Conservation (phyloP, 2,888 invertebrate genomes). For the Coleophora flavipennella region DNA sequence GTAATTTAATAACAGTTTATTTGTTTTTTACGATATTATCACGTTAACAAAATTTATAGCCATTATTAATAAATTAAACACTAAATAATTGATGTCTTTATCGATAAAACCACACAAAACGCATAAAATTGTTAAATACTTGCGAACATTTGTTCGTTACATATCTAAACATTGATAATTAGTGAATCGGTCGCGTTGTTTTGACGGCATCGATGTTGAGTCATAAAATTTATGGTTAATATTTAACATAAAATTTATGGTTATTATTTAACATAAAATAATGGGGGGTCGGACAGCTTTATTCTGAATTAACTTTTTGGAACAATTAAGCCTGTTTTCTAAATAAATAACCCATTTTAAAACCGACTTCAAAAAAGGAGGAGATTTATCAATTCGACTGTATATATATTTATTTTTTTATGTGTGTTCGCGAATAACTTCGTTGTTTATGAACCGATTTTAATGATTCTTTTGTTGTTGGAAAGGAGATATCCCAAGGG, state of each 20-base stretch:
- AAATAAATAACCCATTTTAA: too few species aligned
- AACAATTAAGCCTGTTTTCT: too few species aligned
- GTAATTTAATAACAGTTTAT: too few species aligned
- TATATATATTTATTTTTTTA: too few species aligned
- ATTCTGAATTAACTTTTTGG: background rate
- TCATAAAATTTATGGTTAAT: background rate
- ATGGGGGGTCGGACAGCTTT: background rate
- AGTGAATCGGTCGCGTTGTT: constrained; percentile 1
- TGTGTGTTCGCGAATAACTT: too few species aligned
- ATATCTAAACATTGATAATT: constrained; percentile 5
- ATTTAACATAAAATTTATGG: background rate
- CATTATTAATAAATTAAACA: constrained; percentile 7
- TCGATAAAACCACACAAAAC: too few species aligned
- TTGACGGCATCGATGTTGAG: constrained; percentile 2
- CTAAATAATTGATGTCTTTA: constrained; percentile 5
- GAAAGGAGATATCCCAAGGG: too few species aligned
- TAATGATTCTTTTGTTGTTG: too few species aligned
- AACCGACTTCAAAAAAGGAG: too few species aligned
- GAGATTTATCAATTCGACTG: too few species aligned
- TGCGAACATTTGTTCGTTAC: constrained; percentile 9
- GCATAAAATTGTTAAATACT: constrained; percentile 9
- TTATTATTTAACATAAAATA: background rate
- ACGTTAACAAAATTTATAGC: background rate
- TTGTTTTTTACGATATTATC: too few species aligned
- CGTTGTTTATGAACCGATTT: too few species aligned